Base-by-base conservation (phyloP, 1,140 invertebrate species). In the Temnothorax nylanderi region DNA sequence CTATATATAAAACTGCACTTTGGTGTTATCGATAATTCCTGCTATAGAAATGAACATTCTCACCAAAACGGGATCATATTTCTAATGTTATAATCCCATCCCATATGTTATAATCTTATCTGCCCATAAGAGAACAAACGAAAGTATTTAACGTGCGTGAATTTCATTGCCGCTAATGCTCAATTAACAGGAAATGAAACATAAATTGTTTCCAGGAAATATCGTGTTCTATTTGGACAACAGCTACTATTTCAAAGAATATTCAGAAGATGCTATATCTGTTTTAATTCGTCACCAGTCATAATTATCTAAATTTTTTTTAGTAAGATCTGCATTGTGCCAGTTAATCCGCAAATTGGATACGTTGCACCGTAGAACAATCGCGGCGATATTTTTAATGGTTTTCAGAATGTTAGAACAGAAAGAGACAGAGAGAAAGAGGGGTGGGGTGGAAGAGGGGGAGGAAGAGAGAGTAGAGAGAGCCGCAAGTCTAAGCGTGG, bases 201-300 rank as follows among this genome's bases (percentile, higher is more conserved):
- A 51, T 65, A 49, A 78, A 78, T 78, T n/a, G 13, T 67, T 18
- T 44, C 41, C 26, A 16, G 16, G 44, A 49, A 65, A 37, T 34
- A 16, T 44, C 11, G 18, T n/a, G 6, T 37, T 6, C 7, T n/a
- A 62, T 6, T 64, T 7, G 32, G 11, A 47, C 21, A 65, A 7
- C 34, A 18, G 21, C 7, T 44, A 78, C 34, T 41, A 7, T 41
- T 76, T 37, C 32, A 41, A 69, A 16, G 13, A 60, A 37, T 16
- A 37, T 21, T 6, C 21, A 34, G 1, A 7, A 13, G 18, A 6
- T 74, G 10, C 11, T 54, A 74, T 3, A 8, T 26, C 11, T 44
- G 21, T 21, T 78, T 78, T 64, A 34, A 62, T 13, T 58, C 0
- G 37, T 78, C 58, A 10, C 13, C 10, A 32, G 6, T 18, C 11